These are phyloP conservation scores for Chironex yamaguchii DNA, from an alignment of 30 jellyfish, hydroid and myxozoan species.

Conservation along the genomic window DNA sequence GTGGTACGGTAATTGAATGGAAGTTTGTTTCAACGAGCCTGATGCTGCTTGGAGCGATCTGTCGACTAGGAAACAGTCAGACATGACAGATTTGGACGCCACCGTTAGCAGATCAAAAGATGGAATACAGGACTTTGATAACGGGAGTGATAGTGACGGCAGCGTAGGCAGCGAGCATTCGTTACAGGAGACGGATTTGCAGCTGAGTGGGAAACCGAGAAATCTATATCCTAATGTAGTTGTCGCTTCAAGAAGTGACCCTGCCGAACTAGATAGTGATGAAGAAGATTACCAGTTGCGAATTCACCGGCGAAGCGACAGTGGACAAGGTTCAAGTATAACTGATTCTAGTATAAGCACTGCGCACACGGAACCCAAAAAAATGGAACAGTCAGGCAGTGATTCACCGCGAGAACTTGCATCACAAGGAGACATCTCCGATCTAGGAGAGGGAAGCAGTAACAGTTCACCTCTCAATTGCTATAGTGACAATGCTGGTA, in stretches of 20 bases:
- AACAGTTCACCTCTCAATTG: not conserved
- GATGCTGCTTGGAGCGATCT: no score
- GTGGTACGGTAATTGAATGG: no score
- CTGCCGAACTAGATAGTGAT: constrained; percentile 83
- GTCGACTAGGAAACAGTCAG: no score
- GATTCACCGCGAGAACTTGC: not conserved
- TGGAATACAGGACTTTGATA: no score
- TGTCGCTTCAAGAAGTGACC: constrained; percentile 75
- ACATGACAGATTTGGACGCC: no score
- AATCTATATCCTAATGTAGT: constrained; percentile 86
- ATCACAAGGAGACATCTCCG: not conserved
- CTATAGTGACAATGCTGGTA: not conserved
- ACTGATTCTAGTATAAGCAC: constrained; percentile 57
- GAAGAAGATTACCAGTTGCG: constrained; percentile 91
- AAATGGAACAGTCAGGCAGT: constrained; percentile 7
- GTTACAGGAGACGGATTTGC: not conserved
- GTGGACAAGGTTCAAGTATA: constrained; percentile 97
- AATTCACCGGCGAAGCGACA: constrained; percentile 74
- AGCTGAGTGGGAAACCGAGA: not conserved
- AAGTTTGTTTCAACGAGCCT: no score
- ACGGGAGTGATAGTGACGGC: no score
- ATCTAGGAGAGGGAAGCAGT: not conserved
- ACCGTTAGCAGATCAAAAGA: no score
- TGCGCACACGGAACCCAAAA: constrained; percentile 27
- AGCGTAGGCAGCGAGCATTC: not conserved